phyloP scores from a whole-genome alignment of 37 sponge, comb jelly and placozoan genomes.

The Amphimedon queenslandica region DNA sequence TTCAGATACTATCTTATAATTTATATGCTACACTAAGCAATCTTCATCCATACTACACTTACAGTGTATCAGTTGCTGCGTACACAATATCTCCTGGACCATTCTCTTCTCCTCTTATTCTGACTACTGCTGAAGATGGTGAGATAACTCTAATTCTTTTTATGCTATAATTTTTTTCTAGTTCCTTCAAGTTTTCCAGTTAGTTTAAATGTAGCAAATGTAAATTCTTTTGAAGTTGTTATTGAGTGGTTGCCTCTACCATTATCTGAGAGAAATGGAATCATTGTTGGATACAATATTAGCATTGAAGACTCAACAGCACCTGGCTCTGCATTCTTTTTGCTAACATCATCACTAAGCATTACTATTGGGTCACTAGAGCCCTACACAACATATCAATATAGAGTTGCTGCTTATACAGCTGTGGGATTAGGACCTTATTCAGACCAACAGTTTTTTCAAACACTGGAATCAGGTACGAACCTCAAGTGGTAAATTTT shows the following conservation, averaged over 20 bases:
- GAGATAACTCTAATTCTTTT: not conserved
- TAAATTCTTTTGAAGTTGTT: not conserved
- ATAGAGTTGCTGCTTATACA: constrained; percentile 13
- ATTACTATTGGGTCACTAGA: not conserved
- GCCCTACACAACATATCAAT: constrained; percentile 4
- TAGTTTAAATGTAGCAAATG: not conserved
- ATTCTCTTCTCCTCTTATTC: not conserved
- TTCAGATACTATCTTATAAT: not conserved
- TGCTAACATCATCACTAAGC: not conserved
- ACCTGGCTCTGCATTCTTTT: not conserved
- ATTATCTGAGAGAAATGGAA: constrained; percentile 7
- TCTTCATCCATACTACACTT: not conserved
- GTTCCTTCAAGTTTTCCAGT: constrained; percentile 2
- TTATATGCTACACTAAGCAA: not conserved
- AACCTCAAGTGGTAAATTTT: constrained; percentile 9
- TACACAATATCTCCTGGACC: not conserved
- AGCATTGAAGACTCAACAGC: not conserved
- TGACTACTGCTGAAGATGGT: constrained; percentile 1
- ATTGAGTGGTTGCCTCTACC: not conserved
- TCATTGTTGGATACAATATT: constrained; percentile 21
- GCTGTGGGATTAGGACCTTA: constrained; percentile 18
- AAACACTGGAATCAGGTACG: constrained; percentile 4
- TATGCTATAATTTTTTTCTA: not conserved
- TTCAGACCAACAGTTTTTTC: not conserved
- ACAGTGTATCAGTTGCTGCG: not conserved